A percentile compares a stretch with the other conserved stretches of the same genome.
phyloP scores from a whole-genome alignment of 2,113 vertebrate genomes.

The Propithecus coquereli region DNA sequence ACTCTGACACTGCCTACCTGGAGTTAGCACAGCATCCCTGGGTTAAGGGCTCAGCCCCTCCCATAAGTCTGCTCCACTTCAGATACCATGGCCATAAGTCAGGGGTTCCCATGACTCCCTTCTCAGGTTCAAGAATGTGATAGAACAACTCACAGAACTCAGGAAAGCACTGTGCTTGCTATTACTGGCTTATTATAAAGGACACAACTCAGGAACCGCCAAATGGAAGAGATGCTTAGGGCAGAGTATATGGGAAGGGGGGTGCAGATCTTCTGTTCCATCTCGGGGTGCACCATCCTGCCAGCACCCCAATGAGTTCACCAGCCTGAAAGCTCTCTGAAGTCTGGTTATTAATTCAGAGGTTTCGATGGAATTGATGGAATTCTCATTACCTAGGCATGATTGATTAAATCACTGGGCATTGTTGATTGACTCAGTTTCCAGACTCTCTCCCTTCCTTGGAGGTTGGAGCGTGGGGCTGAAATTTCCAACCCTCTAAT shows the following conservation, averaged over 20 bases:
- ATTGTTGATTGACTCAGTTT: neutral
- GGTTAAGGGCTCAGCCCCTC: neutral
- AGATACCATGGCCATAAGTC: too few species aligned
- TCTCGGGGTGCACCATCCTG: neutral
- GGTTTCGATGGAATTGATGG: neutral
- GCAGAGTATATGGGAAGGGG: fast-evolving
- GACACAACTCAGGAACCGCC: neutral
- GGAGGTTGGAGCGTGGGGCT: neutral
- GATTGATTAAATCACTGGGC: neutral
- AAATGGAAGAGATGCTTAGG: neutral
- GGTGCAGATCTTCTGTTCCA: neutral
- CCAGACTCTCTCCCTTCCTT: neutral
- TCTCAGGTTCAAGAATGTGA: neutral
- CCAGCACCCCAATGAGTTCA: neutral
- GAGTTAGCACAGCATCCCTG: neutral
- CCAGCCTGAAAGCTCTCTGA: neutral
- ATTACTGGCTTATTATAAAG: neutral
- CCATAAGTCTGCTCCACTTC: neutral
- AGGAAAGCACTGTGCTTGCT: neutral
- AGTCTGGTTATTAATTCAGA: neutral
- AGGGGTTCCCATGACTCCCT: neutral
- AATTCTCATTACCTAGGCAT: neutral
- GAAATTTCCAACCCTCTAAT: neutral
- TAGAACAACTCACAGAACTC: neutral
- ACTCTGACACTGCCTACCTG: too few species aligned